These are phyloP conservation scores for Rhynchonema sp. DNA, from an alignment of 2,888 invertebrate species.

Conservation along the genomic window DNA sequence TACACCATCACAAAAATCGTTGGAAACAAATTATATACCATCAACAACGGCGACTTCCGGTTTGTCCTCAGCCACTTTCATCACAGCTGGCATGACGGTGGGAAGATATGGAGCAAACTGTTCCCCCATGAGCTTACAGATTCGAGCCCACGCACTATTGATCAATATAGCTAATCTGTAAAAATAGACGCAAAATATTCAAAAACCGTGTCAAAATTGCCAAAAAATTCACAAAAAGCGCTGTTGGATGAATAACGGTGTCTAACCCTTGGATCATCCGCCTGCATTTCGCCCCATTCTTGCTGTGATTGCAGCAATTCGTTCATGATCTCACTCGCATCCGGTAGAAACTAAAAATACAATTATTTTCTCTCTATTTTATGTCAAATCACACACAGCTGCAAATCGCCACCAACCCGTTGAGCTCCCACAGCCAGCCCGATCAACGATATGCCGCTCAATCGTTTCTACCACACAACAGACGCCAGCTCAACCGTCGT, in stretches of 20 bases:
- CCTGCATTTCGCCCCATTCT: slow-evolving; percentile 52
- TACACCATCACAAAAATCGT: not conserved
- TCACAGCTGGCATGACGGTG: slow-evolving; percentile 80
- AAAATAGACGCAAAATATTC: no score
- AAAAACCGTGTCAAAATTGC: no score
- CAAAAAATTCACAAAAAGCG: no score
- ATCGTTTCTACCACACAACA: no score
- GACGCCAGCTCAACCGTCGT: slow-evolving; percentile 41
- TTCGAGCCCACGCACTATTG: slow-evolving; percentile 94
- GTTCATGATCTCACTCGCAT: slow-evolving; percentile 89
- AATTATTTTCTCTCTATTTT: no score
- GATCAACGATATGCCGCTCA: slow-evolving; percentile 88
- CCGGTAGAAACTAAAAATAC: slow-evolving; percentile 48
- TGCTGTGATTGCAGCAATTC: slow-evolving; percentile 71
- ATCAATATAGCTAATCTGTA: slow-evolving; percentile 74
- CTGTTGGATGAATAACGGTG: no score
- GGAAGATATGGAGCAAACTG: slow-evolving; percentile 77
- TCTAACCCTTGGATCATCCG: slow-evolving; percentile 52
- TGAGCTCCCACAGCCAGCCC: slow-evolving; percentile 45
- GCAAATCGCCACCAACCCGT: slow-evolving; percentile 25
- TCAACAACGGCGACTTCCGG: slow-evolving; percentile 77
- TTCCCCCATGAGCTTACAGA: slow-evolving; percentile 73
- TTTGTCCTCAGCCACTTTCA: slow-evolving; percentile 73
- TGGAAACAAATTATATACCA: slow-evolving; percentile 35
- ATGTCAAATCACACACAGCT: no score